Base-by-base conservation (phyloP, 2,113 vertebrate genomes). In the Butorides virescens region DNA sequence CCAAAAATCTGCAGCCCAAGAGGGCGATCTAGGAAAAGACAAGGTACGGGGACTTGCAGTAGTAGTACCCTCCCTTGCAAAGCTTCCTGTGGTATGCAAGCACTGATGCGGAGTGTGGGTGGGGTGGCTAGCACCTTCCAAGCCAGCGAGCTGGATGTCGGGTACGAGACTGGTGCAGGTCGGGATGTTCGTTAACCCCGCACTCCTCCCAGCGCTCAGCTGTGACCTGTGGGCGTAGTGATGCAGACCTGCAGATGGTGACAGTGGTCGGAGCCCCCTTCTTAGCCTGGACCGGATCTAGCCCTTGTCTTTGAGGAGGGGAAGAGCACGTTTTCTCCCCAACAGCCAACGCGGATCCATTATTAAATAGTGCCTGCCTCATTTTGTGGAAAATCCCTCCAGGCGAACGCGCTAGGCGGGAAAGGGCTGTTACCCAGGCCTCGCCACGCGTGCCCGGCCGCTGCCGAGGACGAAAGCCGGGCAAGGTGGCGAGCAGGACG, bases 131-230 rank as follows among this genome's bases (percentile, higher is more conserved):
- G 23, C 46, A 34, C 53, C 52, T 82, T 42, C 62, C 8, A 1
- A 17, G 56, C 22, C 42, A 13, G 27, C 0, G 2, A 39, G 20
- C 13, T 9, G 55, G 42, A 4, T 34, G 23, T 8, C 1, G 2
- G 26, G 29, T 5, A 3, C 2, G 23, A 58, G 29, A 14, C 13
- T 0, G 2, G 15, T 2, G 1, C 5, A 7, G 30, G 22, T 1
- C 17, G 23, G 32, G 56, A 6, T 7, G 10, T 1, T 20, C 7
- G 18, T 16, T 46, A 56, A 52, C 20, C 13, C 18, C 2, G 5
- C 11, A 0, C 13, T 49, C 9, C 42, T 85, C 36, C 42, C 65
- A 4, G 75, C 52, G 0, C 44, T 44, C 39, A 8, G 2, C 55
- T 23, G 27, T 10, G 10, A 26, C 6, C 52, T 5, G 2, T 9